Evolutionary conservation across 2,113 vertebrate species (phyloP).

Genomic region (Scomber japonicus): DNA sequence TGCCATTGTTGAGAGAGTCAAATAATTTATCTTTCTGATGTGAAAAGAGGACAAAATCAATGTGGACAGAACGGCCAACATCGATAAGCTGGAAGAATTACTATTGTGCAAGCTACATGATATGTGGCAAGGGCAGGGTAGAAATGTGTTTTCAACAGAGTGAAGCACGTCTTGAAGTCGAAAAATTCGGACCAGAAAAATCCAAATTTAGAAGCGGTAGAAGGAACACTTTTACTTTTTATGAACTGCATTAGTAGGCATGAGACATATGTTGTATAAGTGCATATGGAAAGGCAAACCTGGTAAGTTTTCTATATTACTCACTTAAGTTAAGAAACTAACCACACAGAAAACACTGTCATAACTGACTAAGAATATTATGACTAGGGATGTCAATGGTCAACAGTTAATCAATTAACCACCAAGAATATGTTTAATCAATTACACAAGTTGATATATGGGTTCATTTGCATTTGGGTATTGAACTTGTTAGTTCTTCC

Average conservation of each 20-base stretch:
- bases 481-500: no score
- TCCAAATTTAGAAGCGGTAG: neutral
- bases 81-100: slow-evolving; percentile 52
- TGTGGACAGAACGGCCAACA: slow-evolving; percentile 42
- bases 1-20: slow-evolving; percentile 63
- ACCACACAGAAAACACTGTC: no score
- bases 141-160: slow-evolving; percentile 14
- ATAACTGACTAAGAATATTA: no score
- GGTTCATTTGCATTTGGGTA: no score
- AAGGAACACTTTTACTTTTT: neutral
- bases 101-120: slow-evolving; percentile 46
- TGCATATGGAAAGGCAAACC: no score
- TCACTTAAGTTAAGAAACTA: no score
- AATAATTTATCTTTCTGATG: slow-evolving; percentile 73
- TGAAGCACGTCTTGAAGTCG: neutral
- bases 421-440: no score
- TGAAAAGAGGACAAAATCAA: slow-evolving; percentile 67
- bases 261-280: neutral
- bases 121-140: slow-evolving; percentile 8
- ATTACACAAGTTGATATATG: no score
- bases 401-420: no score
- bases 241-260: neutral
- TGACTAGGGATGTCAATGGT: no score
- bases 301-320: no score
- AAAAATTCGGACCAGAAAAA: neutral